phyloP scores from a whole-genome alignment of 2,113 vertebrate genomes.

The Argyrosomus japonicus region DNA sequence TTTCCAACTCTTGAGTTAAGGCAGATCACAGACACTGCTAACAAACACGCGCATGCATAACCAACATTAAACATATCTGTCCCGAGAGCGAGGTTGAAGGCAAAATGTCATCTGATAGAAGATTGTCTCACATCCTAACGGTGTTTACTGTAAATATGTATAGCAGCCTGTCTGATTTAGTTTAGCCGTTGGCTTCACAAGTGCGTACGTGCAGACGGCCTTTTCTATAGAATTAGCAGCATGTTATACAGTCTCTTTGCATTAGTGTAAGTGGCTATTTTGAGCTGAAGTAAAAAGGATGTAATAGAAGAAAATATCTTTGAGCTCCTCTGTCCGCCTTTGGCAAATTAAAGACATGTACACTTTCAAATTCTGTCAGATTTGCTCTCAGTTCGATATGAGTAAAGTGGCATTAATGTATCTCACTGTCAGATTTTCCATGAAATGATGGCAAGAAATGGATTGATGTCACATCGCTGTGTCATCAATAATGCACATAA shows the following conservation, averaged over 20 bases:
- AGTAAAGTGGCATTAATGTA: too few species aligned
- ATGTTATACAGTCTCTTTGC: constrained; percentile 8
- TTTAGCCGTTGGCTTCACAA: constrained; percentile 35
- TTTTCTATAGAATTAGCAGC: constrained; percentile 36
- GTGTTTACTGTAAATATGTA: constrained; percentile 60
- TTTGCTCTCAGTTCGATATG: too few species aligned
- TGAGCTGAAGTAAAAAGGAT: not conserved
- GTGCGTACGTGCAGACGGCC: not conserved
- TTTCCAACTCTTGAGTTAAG: constrained; percentile 54
- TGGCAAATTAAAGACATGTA: not conserved
- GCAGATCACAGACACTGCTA: constrained; percentile 64
- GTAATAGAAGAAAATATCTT: not conserved
- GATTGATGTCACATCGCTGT: not conserved
- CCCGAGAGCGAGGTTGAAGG: constrained; percentile 51
- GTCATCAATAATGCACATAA: not conserved
- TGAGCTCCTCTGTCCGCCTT: not conserved
- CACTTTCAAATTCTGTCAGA: not conserved
- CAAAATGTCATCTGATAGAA: constrained; percentile 37
- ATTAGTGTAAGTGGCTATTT: not conserved
- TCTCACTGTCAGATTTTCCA: not conserved
- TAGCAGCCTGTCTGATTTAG: constrained; percentile 35
- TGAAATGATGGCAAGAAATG: not conserved
- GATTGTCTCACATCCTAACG: constrained; percentile 28
- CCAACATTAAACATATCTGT: constrained; percentile 61
- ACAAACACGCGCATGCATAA: constrained; percentile 59